A percentile compares a stretch with the other conserved stretches of the same genome.
Evolutionary conservation across 2,113 vertebrate species (phyloP).

Genomic region (Pitta sordida): DNA sequence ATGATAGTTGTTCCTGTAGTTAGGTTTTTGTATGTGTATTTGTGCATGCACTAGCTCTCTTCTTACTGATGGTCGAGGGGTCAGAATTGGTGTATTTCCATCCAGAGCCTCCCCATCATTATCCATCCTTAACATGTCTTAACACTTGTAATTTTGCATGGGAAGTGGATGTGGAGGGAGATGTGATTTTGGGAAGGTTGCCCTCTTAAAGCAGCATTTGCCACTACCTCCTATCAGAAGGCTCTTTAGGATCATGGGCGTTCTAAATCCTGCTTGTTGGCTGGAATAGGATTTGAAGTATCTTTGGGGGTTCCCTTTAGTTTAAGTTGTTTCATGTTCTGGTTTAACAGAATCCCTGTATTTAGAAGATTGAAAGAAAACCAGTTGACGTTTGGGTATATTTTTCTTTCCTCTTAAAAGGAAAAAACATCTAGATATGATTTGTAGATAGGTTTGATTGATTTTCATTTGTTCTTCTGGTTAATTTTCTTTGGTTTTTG

Average conservation of each 20-base stretch:
- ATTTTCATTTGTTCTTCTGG: background rate
- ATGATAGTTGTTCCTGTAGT: background rate
- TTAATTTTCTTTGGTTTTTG: background rate
- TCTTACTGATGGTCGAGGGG: background rate
- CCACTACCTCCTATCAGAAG: background rate
- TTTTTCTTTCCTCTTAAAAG: background rate
- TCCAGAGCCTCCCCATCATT: background rate
- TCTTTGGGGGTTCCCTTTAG: background rate
- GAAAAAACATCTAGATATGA: background rate
- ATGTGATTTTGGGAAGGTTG: background rate
- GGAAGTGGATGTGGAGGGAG: background rate
- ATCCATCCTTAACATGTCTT: background rate
- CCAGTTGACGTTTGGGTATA: background rate
- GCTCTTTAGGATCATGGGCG: background rate
- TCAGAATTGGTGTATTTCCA: background rate
- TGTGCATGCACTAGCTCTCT: background rate
- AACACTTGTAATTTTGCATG: background rate
- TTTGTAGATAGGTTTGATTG: background rate
- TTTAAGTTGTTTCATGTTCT: background rate
- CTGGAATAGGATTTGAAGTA: background rate
- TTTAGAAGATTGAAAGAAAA: background rate
- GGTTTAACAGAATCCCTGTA: background rate
- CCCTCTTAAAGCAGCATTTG: background rate
- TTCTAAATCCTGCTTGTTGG: background rate
- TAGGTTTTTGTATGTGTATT: background rate